These are phyloP conservation scores for Melanaphis sacchari DNA, from an alignment of 1,140 invertebrate genomes.

Conservation along the genomic window DNA sequence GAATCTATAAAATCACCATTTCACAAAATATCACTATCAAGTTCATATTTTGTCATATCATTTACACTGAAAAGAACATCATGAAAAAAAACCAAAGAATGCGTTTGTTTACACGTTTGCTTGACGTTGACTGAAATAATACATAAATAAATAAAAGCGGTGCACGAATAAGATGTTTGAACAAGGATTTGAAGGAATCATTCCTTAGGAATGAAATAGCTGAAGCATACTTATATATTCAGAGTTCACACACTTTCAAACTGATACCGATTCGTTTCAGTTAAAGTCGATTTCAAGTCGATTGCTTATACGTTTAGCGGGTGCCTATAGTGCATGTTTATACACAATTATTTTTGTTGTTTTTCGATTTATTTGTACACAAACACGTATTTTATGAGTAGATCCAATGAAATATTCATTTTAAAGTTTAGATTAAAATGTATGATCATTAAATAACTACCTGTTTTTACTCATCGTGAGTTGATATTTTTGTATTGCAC, in stretches of 20 bases:
- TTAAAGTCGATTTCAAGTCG: neutral
- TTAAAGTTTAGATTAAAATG: neutral
- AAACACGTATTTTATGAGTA: neutral
- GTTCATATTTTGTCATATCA: neutral
- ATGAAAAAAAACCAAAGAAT: conserved; percentile 21
- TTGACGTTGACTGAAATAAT: conserved; percentile 52
- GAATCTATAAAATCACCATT: neutral
- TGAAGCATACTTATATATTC: conserved; percentile 24
- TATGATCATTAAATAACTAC: neutral
- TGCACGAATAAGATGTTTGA: conserved; percentile 35
- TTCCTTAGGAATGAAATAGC: neutral
- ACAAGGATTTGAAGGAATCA: conserved; percentile 48
- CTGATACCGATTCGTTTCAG: conserved; percentile 8
- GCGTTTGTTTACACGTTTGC: conserved; percentile 29
- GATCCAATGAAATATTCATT: neutral
- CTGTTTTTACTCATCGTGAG: neutral
- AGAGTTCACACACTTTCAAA: neutral
- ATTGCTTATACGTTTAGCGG: neutral
- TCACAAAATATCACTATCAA: neutral
- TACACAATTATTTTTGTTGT: neutral
- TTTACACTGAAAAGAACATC: neutral
- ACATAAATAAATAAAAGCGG: conserved; percentile 53
- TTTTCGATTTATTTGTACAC: neutral
- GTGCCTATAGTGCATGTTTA: neutral
- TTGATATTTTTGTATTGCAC: neutral